Evolutionary conservation across 1,140 invertebrate genomes (phyloP).

Genomic region (Onthophagus taurus): DNA sequence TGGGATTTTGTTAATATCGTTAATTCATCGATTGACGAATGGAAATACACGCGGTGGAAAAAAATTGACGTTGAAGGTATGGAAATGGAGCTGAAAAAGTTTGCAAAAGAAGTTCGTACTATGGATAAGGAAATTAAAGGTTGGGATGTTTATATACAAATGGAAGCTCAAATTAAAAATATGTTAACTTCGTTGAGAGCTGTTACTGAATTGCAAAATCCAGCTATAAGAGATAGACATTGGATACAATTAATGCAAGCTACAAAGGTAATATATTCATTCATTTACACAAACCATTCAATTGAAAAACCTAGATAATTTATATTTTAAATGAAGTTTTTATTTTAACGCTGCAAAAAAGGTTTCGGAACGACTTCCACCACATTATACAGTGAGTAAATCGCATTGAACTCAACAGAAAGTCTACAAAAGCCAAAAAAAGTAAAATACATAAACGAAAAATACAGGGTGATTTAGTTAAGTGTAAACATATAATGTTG

Average conservation of each 20-base stretch:
- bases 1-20: conserved; percentile 88
- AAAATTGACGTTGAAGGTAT: conserved; percentile 88
- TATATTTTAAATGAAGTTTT: conserved; percentile 1
- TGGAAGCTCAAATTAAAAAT: conserved; percentile 72
- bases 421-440: neutral
- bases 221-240: conserved; percentile 83
- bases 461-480: conserved; percentile 1
- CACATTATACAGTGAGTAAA: conserved; percentile 25
- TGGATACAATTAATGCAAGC: conserved; percentile 89
- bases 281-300: too few species aligned
- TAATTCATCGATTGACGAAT: conserved; percentile 71
- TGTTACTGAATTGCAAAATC: conserved; percentile 88
- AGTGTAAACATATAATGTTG: too few species aligned
- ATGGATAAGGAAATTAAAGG: conserved; percentile 80
- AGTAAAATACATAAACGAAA: conserved; percentile 4
- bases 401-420: neutral
- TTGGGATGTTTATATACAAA: conserved; percentile 65
- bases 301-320: too few species aligned
- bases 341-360: conserved; percentile 8
- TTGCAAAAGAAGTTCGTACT: conserved; percentile 72
- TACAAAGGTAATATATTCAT: conserved; percentile 57
- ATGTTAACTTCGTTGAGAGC: conserved; percentile 79
- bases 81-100: conserved; percentile 90
- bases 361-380: conserved; percentile 18
- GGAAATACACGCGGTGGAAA: conserved; percentile 88